Base-by-base conservation (phyloP, 2,888 invertebrate species). In the Chrysolina haemoptera region DNA sequence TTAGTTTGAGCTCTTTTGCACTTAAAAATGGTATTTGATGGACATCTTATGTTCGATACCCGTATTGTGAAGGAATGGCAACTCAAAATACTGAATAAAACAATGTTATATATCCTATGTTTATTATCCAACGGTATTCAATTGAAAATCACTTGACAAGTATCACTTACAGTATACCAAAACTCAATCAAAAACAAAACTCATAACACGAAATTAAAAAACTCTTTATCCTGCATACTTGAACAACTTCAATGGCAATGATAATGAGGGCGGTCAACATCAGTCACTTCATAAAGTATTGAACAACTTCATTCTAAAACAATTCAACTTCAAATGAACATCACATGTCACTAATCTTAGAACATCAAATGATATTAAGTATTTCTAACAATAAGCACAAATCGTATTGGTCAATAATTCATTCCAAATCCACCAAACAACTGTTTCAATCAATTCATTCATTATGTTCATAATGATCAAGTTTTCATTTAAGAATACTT, bases 101-200 rank as follows among this genome's bases (percentile, higher is more conserved):
- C 46, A 10, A 11, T 40, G 18, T 40, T 9, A n/a, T 62, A 62
- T 41, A 40, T 48, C 43, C 73, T 73, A 73, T 69, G 46, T 73
- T 69, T 73, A 73, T 85, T 85, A 84, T 82, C 82, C 85, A 85
- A 85, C 84, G 82, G 81, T 83, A 84, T 83, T 83, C 83, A 80
- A 76, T 82, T 81, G 82, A 82, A 84, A 83, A 84, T 84, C 85
- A 86, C 85, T 85, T 84, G 82, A 86, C 86, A 85, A 85, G 81
- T 80, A 79, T 83, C 81, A 83, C 79, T 80, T 81, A 83, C 82
- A 82, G 78, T 81, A 78, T 81, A 82, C 81, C 77, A 78, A 80
- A 81, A 76, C 65, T 69, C 77, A 78, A 76, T 70, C 78, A 78
- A 75, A 79, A 80, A 78, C 35, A 35, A 74, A 77, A 78, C 75